phyloP scores from a whole-genome alignment of 2,797 vertebrate species.

The Aselliscus stoliczkanus region DNA sequence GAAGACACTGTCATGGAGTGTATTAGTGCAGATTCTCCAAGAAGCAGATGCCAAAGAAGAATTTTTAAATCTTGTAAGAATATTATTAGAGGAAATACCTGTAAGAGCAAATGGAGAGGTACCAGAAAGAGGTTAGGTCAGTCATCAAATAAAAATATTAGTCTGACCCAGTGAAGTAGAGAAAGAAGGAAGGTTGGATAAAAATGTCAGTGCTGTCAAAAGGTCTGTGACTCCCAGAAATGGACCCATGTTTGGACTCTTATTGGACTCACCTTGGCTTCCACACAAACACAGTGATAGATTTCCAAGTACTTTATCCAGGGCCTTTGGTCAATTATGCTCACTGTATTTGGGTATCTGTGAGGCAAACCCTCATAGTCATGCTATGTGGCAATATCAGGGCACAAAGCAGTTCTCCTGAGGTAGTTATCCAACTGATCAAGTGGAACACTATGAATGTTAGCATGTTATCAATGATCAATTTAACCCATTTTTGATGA shows the following conservation, averaged over 20 bases:
- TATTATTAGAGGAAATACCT: neutral
- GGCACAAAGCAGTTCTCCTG: neutral
- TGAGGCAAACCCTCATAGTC: neutral
- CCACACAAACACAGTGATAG: neutral
- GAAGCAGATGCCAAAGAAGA: neutral
- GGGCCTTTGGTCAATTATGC: neutral
- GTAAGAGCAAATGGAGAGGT: neutral
- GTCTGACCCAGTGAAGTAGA: neutral
- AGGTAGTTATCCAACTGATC: neutral
- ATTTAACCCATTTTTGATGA: neutral
- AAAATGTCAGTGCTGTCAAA: neutral
- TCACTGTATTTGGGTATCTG: neutral
- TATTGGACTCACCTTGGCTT: neutral
- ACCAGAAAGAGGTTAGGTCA: neutral
- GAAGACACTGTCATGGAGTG: neutral
- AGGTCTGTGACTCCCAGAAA: neutral
- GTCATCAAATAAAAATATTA: neutral
- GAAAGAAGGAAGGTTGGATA: neutral
- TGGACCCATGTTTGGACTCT: neutral
- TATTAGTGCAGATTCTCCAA: neutral
- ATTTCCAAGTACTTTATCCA: neutral
- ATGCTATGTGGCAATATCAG: too few species aligned
- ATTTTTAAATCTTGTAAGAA: neutral
- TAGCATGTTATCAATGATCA: neutral
- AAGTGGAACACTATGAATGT: rapidly evolving